Conservation (phyloP, 2,797 vertebrate species). For the Lepilemur septentrionalis region DNA sequence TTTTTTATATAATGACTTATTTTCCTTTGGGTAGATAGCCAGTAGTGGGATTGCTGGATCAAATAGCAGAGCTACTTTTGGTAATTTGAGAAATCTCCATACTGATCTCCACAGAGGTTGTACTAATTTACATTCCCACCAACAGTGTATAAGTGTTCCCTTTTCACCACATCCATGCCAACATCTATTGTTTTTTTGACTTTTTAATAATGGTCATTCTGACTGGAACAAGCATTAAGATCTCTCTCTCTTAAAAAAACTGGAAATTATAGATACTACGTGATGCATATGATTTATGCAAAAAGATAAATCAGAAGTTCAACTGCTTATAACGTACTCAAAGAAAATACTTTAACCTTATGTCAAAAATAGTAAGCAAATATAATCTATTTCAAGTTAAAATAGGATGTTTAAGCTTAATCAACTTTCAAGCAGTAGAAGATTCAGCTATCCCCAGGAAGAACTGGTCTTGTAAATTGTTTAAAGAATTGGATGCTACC, state of each 20-base stretch:
- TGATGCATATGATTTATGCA: background rate
- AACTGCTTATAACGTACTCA: background rate
- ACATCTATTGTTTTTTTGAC: too few species aligned
- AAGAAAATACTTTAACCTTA: background rate
- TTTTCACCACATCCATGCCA: too few species aligned
- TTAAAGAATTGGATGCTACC: background rate
- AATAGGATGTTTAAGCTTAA: background rate
- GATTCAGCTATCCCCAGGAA: background rate
- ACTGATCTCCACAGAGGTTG: too few species aligned
- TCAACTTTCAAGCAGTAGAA: background rate
- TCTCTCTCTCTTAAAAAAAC: background rate
- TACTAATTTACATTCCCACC: too few species aligned
- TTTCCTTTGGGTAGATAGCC: too few species aligned
- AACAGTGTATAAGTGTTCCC: too few species aligned
- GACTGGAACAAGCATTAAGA: too few species aligned
- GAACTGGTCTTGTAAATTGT: background rate
- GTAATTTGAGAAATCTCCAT: too few species aligned
- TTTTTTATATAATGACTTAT: too few species aligned
- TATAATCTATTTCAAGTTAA: constrained; percentile 21
- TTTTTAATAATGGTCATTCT: too few species aligned
- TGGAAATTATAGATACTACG: background rate
- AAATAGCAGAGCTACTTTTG: too few species aligned
- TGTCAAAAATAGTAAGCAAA: constrained; percentile 7
- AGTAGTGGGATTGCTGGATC: too few species aligned
- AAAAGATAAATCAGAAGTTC: background rate